Base-by-base conservation (phyloP, 2,113 vertebrate genomes). In the Nesogale talazaci region DNA sequence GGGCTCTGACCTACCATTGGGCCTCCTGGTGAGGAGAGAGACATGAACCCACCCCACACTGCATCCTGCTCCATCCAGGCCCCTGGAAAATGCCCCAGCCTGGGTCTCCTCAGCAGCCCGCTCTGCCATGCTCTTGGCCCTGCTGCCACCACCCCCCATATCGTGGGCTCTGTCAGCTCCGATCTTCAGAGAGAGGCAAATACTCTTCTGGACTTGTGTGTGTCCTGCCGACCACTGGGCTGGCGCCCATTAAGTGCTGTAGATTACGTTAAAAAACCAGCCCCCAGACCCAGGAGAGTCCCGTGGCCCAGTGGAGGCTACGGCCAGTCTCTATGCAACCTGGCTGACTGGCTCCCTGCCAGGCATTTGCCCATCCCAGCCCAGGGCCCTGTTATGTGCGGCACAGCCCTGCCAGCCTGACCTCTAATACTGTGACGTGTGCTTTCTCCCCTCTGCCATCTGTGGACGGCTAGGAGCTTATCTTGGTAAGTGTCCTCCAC, bases 401-500 rank as follows among this genome's bases (percentile, higher is more conserved):
- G 70, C 31, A 0, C 31, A 2, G 22, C 31, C 2, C 2, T 70
- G 42, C 22, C 59, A 19, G 59, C 59, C 11, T 76, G 38, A 40
- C 89, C 63, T 84, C 95, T 97, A 96, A 97, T 78, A 15, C 96
- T 93, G 34, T 40, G 86, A 88, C 89, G 4, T 97, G 94, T 97
- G 95, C 92, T 93, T 90, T 95, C 94, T 97, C 95, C 86, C 91
- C 86, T 96, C 95, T 84, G 95, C 95, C 61, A 83, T 97, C 95
- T 91, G 0, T 22, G 2, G 56, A 63, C 89, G 96, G 97, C 80
- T 97, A 98, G 98, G 98, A 97, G 97, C 98, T 97, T 98, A 98
- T 78, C 94, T 98, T 96, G 98, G 98, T 98, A 98, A 98, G 98
- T 98, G 97, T 97, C 78, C 88, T 83, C 8, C 46, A 52, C 46